phyloP scores from a whole-genome alignment of 2,797 vertebrate genomes.

The Xenopus petersii region DNA sequence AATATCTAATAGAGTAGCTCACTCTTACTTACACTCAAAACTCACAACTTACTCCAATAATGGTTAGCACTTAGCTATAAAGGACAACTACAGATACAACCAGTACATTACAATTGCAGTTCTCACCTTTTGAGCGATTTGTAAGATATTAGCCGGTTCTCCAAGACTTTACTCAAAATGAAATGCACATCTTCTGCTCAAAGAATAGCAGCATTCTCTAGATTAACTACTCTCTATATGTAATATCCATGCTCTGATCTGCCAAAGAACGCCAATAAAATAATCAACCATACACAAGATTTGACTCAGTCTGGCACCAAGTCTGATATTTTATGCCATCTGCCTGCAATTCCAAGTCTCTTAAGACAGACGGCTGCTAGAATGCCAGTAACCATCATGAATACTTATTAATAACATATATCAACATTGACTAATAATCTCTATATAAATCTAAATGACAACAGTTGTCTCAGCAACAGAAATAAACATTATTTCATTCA shows the following conservation, averaged over 20 bases:
- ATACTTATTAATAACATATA: conserved; percentile 47
- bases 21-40: too few species aligned
- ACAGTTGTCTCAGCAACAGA: conserved; percentile 29
- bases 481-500: conserved; percentile 15
- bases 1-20: too few species aligned
- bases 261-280: neutral
- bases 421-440: conserved; percentile 45
- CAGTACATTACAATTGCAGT: too few species aligned
- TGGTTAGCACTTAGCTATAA: too few species aligned
- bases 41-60: too few species aligned
- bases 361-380: conserved; percentile 19
- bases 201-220: neutral
- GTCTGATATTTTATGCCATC: conserved; percentile 31
- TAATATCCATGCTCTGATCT: conserved; percentile 3
- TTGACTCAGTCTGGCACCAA: conserved; percentile 18
- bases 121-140: too few species aligned
- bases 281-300: conserved; percentile 18
- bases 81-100: too few species aligned
- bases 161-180: too few species aligned
- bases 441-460: conserved; percentile 22
- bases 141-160: too few species aligned
- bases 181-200: neutral
- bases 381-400: conserved; percentile 11
- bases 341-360: conserved; percentile 21
- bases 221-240: neutral